Conservation (phyloP, 30 jellyfish, hydroid and myxozoan genomes). For the Sanderia malayensis region DNA sequence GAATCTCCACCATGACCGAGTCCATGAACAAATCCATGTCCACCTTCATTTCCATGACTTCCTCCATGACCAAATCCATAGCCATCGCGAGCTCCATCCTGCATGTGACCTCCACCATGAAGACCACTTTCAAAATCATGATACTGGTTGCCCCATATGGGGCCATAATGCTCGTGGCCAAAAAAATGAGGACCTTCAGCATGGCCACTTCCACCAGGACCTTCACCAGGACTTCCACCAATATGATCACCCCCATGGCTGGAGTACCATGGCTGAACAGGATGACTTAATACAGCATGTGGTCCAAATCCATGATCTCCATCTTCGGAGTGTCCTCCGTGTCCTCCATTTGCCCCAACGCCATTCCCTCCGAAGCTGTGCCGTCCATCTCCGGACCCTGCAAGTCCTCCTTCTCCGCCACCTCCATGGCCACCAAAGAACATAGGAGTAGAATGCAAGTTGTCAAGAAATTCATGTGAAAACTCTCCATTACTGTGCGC, state of each 20-base stretch:
- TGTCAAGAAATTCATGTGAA: slow-evolving; percentile 50
- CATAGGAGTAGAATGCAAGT: slow-evolving; percentile 47
- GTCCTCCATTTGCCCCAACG: slow-evolving; percentile 25
- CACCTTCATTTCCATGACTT: slow-evolving; percentile 15
- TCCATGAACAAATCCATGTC: too few species aligned
- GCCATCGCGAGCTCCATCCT: slow-evolving; percentile 33
- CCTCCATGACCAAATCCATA: slow-evolving; percentile 18
- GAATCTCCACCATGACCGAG: slow-evolving; percentile 6
- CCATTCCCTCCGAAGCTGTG: slow-evolving; percentile 7
- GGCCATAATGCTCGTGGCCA: slow-evolving; percentile 51
- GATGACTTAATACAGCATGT: slow-evolving; percentile 44
- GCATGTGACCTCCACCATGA: slow-evolving; percentile 15
- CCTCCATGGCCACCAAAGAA: slow-evolving; percentile 47
- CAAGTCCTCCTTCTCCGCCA: too few species aligned
- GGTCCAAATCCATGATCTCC: slow-evolving; percentile 47
- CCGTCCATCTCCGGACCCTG: slow-evolving; percentile 14
- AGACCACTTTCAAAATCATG: slow-evolving; percentile 48
- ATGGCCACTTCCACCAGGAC: slow-evolving; percentile 12
- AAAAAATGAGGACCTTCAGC: slow-evolving; percentile 22
- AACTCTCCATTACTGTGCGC: slow-evolving; percentile 34
- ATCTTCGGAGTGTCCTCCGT: slow-evolving; percentile 39
- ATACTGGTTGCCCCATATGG: slow-evolving; percentile 59
- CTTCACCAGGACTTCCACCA: slow-evolving; percentile 16
- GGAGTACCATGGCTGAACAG: slow-evolving; percentile 57
- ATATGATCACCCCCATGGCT: slow-evolving; percentile 18